Evolutionary conservation across 2,888 invertebrate genomes (phyloP).

Genomic region (Timema cristinae): DNA sequence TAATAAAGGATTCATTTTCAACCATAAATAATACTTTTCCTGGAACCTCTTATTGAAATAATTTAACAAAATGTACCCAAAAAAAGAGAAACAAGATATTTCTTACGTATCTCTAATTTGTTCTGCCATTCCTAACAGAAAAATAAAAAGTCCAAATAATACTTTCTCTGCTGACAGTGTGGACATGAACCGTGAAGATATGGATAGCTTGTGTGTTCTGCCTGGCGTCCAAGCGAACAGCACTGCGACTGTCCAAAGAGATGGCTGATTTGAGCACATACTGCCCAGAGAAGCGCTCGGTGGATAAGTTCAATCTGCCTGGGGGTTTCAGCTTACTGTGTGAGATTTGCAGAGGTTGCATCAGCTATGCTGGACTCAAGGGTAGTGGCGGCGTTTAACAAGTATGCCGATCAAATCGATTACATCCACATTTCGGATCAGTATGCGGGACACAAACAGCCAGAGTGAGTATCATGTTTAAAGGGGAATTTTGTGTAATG

Average conservation of each 20-base stretch:
- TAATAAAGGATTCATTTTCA: too few species aligned
- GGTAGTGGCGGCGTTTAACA: constrained; percentile 68
- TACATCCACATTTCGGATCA: constrained; percentile 98
- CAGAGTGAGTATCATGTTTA: constrained; percentile 66
- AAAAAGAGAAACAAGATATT: too few species aligned
- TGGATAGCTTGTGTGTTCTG: constrained; percentile 93
- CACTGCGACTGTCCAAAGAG: constrained; percentile 80
- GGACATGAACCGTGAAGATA: constrained; percentile 82
- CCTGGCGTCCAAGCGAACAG: constrained; percentile 84
- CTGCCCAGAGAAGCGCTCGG: constrained; percentile 76
- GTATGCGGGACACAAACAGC: constrained; percentile 84
- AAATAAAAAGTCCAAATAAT: too few species aligned
- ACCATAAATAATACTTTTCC: too few species aligned
- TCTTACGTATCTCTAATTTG: too few species aligned
- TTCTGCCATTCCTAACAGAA: too few species aligned
- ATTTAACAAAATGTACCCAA: too few species aligned
- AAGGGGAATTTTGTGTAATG: not conserved
- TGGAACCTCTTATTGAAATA: too few species aligned
- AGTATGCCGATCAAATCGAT: constrained; percentile 81
- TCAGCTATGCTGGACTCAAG: constrained; percentile 79
- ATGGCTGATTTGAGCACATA: constrained; percentile 87
- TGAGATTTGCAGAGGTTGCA: constrained; percentile 86
- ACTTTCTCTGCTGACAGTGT: constrained; percentile 44
- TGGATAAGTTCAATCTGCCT: constrained; percentile 78
- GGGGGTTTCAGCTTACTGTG: constrained; percentile 71